phyloP scores from a whole-genome alignment of 2,797 vertebrate genomes.

The Poecilia velifera region DNA sequence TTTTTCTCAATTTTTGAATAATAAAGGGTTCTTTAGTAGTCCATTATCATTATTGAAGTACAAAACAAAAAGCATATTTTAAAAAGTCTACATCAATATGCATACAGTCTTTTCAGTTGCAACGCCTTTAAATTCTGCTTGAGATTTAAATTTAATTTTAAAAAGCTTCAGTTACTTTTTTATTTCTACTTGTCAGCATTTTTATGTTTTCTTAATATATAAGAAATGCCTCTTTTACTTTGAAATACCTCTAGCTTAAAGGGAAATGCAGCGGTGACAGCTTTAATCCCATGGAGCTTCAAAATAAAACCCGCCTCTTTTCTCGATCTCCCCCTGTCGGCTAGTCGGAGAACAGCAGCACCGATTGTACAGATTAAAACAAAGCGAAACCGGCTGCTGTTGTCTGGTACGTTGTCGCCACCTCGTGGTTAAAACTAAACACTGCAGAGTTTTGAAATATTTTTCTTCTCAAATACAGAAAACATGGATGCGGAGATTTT shows the following conservation, averaged over 20 bases:
- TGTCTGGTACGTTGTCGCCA: slow-evolving; percentile 22
- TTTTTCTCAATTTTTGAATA: background rate
- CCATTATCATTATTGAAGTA: background rate
- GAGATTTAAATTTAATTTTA: background rate
- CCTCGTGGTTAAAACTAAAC: slow-evolving; percentile 4
- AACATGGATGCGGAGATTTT: background rate
- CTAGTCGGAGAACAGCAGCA: slow-evolving; percentile 8
- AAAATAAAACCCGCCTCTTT: slow-evolving; percentile 14
- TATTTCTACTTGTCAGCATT: background rate
- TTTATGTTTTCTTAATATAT: background rate
- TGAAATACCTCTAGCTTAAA: background rate
- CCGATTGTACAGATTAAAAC: slow-evolving; percentile 2
- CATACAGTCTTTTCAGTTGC: background rate
- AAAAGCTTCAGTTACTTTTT: background rate
- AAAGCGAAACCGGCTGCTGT: slow-evolving; percentile 33
- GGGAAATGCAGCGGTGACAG: slow-evolving; percentile 4
- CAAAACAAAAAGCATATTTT: background rate
- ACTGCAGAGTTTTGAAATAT: background rate
- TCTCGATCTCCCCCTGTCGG: slow-evolving; percentile 29
- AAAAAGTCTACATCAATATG: background rate
- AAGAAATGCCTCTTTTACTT: slow-evolving; percentile 24
- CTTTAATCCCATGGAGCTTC: background rate
- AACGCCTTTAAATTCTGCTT: no score
- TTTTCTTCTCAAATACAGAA: background rate
- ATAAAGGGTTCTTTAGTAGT: background rate